Base-by-base conservation (phyloP, 2,888 invertebrate genomes). In the Anoplius nigerrimus region DNA sequence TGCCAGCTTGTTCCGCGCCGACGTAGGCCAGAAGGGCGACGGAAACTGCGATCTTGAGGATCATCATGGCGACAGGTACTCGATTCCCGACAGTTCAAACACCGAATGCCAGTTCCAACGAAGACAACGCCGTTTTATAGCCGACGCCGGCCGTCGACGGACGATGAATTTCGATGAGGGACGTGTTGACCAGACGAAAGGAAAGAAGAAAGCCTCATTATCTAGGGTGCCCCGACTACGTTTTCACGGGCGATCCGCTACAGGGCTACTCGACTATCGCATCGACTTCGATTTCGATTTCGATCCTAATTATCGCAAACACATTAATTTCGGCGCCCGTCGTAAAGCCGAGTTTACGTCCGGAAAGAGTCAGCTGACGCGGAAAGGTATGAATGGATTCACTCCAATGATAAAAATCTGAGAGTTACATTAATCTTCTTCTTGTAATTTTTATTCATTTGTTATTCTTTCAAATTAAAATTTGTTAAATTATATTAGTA, bases 81-180 rank as follows among this genome's bases (percentile, higher is more conserved):
- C 84, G 84, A 85, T 85, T 86, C 79, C 84, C 82, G 76, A 86
- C 34, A 80, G 82, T 84, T 79, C 34, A 84, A 86, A 81, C 83
- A 86, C 86, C 87, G 88, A 88, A 87, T 88, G 89, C 82, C 83
- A 82, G 77, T 74, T 71, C 80, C 75, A 76, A 81, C 82, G 78
- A 78, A 78, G 84, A 77, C 82, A 79, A 79, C 83, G 81, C 81
- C 82, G 86, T 87, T 88, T 87, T 88, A 88, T 88, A 88, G 83
- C 78, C 81, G 83, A 76, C 81, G 82, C 82, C 67, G 78, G 82
- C 80, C 71, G 72, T 60, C 80, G 65, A 85, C 86, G 87, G 59
- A 42, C 61, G 61, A 65, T 82, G 87, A 86, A 87, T 87, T 87
- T 83, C 85, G 78, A 87, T 86, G 69, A 87, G 80, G 71, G 60